Base-by-base conservation (phyloP, 2,797 vertebrate species). In the Poecilia wingei region DNA sequence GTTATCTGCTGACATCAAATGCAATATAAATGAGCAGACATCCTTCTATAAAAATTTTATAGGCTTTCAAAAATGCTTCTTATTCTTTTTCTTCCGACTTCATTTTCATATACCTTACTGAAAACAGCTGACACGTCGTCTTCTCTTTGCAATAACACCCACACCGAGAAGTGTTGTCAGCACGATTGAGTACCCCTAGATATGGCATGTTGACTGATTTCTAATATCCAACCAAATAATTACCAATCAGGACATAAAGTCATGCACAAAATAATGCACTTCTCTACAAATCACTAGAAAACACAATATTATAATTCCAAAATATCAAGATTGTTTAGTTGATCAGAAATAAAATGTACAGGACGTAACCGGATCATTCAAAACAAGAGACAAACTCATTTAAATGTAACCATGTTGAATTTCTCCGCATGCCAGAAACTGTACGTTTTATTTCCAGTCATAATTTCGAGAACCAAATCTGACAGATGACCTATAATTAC, bases 401-500 rank as follows among this genome's bases (percentile, higher is more conserved):
- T 43, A 25, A 53, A 55, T 72, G 46, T 61, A 68, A 64, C 51
- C 45, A 43, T 45, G 47, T 28, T 2, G 39, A 39, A 39, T 75
- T 28, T 28, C 0, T 31, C 51, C 45, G 5, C 61, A 75, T 55
- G 22, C 7, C 31, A 64, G 6, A 66, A 43, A 22, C 51, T 36
- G 10, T 64, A 72, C 28, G 3, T 72, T 14, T 49, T 47, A 71
- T 73, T 74, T 82, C 53, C 6, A 25, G 49, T 75, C n/a, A 51
- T 2, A 10, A 41, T 72, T 51, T 25, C 31, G 68, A 31, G 69
- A 71, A 64, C 18, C 16, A 69, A 70, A 45, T 18, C 8, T 69
- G 79, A 82, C 14, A 2, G 68, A 79, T 72, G 70, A 81, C 78
- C 85, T 72, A 79, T 70, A 78, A 84, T 77, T 77, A 77, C 64